phyloP scores from a whole-genome alignment of 2,797 vertebrate genomes.

The Typhlichthys eigenmanni region DNA sequence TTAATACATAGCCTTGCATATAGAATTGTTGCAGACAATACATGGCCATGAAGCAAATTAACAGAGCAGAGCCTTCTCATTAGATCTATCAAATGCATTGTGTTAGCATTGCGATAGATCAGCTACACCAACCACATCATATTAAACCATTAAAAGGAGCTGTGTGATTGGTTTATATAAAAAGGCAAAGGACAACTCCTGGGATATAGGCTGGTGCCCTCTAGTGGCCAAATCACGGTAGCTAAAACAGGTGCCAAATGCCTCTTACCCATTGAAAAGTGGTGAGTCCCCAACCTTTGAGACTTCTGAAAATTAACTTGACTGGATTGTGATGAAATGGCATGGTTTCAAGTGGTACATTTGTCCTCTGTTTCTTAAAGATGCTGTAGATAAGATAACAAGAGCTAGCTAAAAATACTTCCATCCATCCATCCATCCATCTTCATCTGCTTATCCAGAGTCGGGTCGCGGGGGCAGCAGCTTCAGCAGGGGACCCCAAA shows the following conservation, averaged over 20 bases:
- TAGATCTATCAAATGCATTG: no score
- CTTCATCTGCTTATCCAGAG: no score
- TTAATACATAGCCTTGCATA: slow-evolving; percentile 54
- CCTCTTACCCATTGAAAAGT: slow-evolving; percentile 46
- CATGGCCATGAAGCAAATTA: slow-evolving; percentile 46
- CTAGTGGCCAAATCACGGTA: slow-evolving; percentile 1
- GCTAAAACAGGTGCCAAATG: slow-evolving; percentile 56
- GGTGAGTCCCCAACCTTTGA: slow-evolving; percentile 48
- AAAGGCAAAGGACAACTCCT: no score
- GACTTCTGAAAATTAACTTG: slow-evolving; percentile 23
- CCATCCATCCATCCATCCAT: no score
- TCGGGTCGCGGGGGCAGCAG: no score
- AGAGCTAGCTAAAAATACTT: no score
- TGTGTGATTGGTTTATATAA: slow-evolving; percentile 15
- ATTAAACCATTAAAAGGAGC: slow-evolving; percentile 61
- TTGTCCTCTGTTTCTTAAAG: no score
- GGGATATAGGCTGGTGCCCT: no score
- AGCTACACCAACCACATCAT: slow-evolving; percentile 54
- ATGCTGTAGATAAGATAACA: no score
- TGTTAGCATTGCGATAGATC: not conserved
- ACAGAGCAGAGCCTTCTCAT: slow-evolving; percentile 7
- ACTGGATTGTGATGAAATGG: not conserved
- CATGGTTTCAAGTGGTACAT: no score
- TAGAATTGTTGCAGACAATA: slow-evolving; percentile 38
- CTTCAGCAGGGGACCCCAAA: no score